phyloP scores from a whole-genome alignment of 2,888 invertebrate species.

The Lasiommata megera region DNA sequence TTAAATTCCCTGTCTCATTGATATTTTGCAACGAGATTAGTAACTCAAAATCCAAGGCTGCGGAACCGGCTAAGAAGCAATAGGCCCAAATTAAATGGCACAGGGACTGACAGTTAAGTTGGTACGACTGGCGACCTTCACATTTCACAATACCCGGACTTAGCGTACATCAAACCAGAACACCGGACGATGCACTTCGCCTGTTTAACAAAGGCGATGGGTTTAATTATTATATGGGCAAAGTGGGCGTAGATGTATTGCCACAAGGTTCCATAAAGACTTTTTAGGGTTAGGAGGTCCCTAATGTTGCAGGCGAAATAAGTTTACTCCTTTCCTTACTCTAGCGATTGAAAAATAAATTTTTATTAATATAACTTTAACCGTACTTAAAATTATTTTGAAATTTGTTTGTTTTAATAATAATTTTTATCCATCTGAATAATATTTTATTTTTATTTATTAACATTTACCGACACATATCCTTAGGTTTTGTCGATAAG shows the following conservation, averaged over 20 bases:
- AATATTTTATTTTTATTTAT: no score
- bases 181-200: constrained; percentile 23
- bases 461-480: no score
- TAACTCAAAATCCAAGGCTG: constrained; percentile 33
- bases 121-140: constrained; percentile 73
- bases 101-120: constrained; percentile 69
- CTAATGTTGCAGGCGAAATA: no score
- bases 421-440: no score
- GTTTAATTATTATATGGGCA: not conserved
- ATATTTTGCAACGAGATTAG: constrained; percentile 4
- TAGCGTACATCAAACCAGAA: constrained; percentile 59
- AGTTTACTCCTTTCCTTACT: no score
- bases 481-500: no score
- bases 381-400: no score
- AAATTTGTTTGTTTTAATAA: no score
- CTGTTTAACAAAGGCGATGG: constrained; percentile 9
- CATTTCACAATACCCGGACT: constrained; percentile 79
- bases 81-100: constrained; percentile 58
- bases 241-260: not conserved
- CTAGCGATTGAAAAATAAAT: no score
- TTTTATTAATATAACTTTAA: no score
- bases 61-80: constrained; percentile 35
- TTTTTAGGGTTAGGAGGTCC: no score
- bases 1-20: not conserved
- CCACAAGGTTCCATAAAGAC: not conserved